phyloP scores from a whole-genome alignment of 2,888 invertebrate species.

The Atrina japonica region DNA sequence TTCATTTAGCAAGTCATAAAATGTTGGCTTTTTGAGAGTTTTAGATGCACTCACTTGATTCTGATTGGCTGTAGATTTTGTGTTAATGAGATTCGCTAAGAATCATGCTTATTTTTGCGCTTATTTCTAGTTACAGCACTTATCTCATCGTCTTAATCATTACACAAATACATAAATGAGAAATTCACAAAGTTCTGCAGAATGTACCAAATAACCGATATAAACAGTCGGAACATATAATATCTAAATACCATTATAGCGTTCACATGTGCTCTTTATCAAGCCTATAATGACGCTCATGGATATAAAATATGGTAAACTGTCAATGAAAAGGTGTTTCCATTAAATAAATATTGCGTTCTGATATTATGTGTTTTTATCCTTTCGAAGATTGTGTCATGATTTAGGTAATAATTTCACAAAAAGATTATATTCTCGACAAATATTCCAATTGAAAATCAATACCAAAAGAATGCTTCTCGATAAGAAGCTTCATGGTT shows the following conservation, averaged over 20 bases:
- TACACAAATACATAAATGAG: slow-evolving; percentile 23
- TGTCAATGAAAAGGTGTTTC: slow-evolving; percentile 13
- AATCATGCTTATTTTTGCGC: slow-evolving; percentile 13
- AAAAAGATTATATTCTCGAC: not conserved
- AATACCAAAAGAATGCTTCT: not conserved
- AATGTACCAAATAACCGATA: slow-evolving; percentile 22
- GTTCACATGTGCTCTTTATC: slow-evolving; percentile 21
- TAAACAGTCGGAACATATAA: not conserved
- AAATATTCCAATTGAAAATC: slow-evolving; percentile 1
- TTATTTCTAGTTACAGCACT: slow-evolving; percentile 8
- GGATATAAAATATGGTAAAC: slow-evolving; percentile 4
- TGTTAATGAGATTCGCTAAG: slow-evolving; percentile 28
- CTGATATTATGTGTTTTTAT: not conserved
- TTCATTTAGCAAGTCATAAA: slow-evolving; percentile 40
- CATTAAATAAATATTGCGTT: slow-evolving; percentile 6
- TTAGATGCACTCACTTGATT: not conserved
- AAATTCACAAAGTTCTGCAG: not conserved
- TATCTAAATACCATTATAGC: slow-evolving; percentile 3
- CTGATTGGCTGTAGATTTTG: slow-evolving; percentile 22
- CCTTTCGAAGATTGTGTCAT: not conserved
- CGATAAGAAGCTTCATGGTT: slow-evolving; percentile 2
- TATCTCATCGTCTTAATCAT: slow-evolving; percentile 16
- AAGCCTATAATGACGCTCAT: not conserved
- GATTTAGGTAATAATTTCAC: not conserved
- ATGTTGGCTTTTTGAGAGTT: slow-evolving; percentile 19